Conservation (phyloP, 1,140 invertebrate genomes). For the Lasaia peninsularis region DNA sequence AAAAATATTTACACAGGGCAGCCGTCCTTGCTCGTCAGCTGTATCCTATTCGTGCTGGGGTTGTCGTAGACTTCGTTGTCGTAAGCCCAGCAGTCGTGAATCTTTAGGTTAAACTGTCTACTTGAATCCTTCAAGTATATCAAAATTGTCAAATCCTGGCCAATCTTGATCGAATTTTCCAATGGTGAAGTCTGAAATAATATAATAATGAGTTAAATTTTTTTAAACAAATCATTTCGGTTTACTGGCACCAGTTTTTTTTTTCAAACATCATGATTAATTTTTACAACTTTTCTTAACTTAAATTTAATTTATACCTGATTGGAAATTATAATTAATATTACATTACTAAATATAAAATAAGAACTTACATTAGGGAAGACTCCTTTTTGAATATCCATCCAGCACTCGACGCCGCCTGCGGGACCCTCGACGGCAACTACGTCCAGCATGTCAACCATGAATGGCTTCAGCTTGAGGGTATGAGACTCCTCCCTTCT, state of each 20-base stretch:
- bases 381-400: constrained; percentile 85
- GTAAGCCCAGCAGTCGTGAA: constrained; percentile 86
- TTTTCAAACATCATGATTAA: too few relatives aligned
- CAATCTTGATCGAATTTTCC: constrained; percentile 82
- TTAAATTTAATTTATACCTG: too few relatives aligned
- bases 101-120: constrained; percentile 81
- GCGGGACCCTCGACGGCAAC: constrained; percentile 80
- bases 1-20: constrained; percentile 79
- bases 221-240: too few relatives aligned
- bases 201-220: neutral
- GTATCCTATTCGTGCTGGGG: constrained; percentile 79
- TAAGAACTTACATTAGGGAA: constrained; percentile 80
- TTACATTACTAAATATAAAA: neutral
- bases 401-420: constrained; percentile 84
- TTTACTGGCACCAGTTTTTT: too few relatives aligned
- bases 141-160: constrained; percentile 83
- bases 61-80: constrained; percentile 81
- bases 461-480: constrained; percentile 83
- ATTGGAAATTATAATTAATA: too few relatives aligned
- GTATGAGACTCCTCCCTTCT: constrained; percentile 78
- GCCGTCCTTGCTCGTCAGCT: constrained; percentile 81
- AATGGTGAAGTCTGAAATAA: constrained; percentile 77
- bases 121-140: constrained; percentile 83
- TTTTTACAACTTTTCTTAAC: too few relatives aligned
- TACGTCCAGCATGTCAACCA: constrained; percentile 85